Evolutionary conservation across 2,888 invertebrate species (phyloP).

Genomic region (Pheosia tremula): DNA sequence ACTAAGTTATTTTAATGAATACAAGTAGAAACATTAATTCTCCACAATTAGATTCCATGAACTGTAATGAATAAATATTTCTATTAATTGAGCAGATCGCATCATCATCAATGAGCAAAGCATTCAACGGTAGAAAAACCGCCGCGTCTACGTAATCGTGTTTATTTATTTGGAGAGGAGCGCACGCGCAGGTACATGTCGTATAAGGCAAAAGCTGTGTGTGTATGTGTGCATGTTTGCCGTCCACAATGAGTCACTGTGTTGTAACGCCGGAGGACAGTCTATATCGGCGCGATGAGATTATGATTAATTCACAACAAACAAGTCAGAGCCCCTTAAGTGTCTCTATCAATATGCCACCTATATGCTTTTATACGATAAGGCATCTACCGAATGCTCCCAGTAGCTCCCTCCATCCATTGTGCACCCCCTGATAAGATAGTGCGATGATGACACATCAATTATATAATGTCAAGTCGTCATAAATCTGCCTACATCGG

Average conservation of each 20-base stretch:
- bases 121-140: slow-evolving; percentile 79
- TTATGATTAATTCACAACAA: slow-evolving; percentile 65
- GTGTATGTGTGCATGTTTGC: slow-evolving; percentile 61
- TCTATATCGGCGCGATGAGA: slow-evolving; percentile 80
- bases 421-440: slow-evolving; percentile 5
- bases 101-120: slow-evolving; percentile 60
- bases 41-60: slow-evolving; percentile 54
- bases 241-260: slow-evolving; percentile 73
- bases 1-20: slow-evolving; percentile 31
- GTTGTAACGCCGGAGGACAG: slow-evolving; percentile 73
- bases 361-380: slow-evolving; percentile 4
- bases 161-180: slow-evolving; percentile 71
- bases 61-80: slow-evolving; percentile 59
- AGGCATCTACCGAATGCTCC: background rate
- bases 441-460: slow-evolving; percentile 2
- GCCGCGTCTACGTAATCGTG: slow-evolving; percentile 63
- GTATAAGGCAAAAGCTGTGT: slow-evolving; percentile 65
- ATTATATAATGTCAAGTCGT: slow-evolving; percentile 2
- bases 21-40: slow-evolving; percentile 32
- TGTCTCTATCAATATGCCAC: slow-evolving; percentile 26
- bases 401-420: background rate
- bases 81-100: slow-evolving; percentile 59
- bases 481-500: slow-evolving; percentile 6
- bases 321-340: slow-evolving; percentile 27
- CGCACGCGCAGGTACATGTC: slow-evolving; percentile 52